Evolutionary conservation across 2,888 invertebrate species (phyloP).

Genomic region (Dolichomitus sp.): DNA sequence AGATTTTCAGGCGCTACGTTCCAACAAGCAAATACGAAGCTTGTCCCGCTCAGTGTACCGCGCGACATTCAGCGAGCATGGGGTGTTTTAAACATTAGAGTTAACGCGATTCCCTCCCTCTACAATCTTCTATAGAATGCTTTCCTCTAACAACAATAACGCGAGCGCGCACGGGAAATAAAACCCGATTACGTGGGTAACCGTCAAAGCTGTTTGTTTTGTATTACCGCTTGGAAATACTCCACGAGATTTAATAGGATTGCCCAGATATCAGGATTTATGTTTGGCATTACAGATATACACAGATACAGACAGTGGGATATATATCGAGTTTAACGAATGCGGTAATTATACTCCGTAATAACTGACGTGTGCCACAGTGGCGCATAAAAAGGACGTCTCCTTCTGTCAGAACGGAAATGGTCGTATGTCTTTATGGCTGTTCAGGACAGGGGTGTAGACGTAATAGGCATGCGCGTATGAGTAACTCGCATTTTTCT

Average conservation of each 20-base stretch:
- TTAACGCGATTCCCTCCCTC: not conserved
- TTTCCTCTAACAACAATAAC: constrained; percentile 3
- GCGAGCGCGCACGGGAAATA: not conserved
- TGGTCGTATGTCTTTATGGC: constrained; percentile 5
- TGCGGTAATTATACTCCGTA: not conserved
- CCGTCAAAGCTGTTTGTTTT: constrained; percentile 5
- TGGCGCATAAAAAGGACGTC: not conserved
- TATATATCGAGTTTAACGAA: not conserved
- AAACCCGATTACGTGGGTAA: not conserved
- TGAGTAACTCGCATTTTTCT: constrained; percentile 62
- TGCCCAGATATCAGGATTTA: constrained; percentile 7
- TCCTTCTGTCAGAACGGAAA: not conserved
- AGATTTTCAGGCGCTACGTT: not conserved
- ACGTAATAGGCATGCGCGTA: constrained; percentile 32
- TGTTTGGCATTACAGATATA: not conserved
- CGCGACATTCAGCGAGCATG: not conserved
- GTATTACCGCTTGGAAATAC: not conserved
- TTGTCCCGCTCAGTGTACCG: not conserved
- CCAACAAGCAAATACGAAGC: not conserved
- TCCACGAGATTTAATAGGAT: constrained; percentile 1
- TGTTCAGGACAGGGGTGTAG: constrained; percentile 3
- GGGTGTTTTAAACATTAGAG: constrained; percentile 1
- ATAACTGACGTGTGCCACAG: not conserved
- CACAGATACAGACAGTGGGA: not conserved
- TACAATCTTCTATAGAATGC: not conserved